A percentile compares a stretch with the other conserved stretches of the same genome.
phyloP scores from a whole-genome alignment of 2,113 vertebrate species.

The Pachypanchax playfairii region DNA sequence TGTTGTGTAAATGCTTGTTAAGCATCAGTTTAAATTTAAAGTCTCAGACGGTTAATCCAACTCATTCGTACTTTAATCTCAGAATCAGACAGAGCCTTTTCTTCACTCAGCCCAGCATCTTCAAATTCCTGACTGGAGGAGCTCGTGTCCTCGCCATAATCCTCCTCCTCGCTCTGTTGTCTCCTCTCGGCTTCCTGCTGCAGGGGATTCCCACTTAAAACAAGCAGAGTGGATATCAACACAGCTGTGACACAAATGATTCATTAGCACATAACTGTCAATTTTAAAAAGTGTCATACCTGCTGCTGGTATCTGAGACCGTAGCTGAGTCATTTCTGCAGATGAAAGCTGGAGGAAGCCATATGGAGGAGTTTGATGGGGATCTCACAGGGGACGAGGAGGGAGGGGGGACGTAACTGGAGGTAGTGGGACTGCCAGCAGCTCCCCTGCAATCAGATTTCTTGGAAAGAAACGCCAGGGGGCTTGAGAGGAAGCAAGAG shows the following conservation, averaged over 20 bases:
- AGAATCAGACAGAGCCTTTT: slow-evolving; percentile 80
- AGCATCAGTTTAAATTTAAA: too few relatives aligned
- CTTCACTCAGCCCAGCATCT: slow-evolving; percentile 67
- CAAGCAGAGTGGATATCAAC: background rate
- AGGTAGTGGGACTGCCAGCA: slow-evolving; percentile 9
- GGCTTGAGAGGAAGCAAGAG: slow-evolving; percentile 76
- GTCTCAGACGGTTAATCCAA: background rate
- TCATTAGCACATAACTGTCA: background rate
- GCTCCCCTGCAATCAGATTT: slow-evolving; percentile 37
- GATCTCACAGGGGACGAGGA: slow-evolving; percentile 14
- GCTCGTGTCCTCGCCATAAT: slow-evolving; percentile 59
- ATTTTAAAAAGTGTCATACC: slow-evolving; percentile 36
- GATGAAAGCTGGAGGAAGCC: slow-evolving; percentile 45
- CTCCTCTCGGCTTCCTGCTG: slow-evolving; percentile 41
- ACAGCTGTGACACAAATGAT: accelerated
- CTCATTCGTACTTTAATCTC: slow-evolving; percentile 79
- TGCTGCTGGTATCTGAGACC: slow-evolving; percentile 45
- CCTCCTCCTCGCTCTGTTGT: slow-evolving; percentile 58
- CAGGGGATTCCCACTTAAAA: slow-evolving; percentile 25
- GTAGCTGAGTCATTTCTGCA: slow-evolving; percentile 38
- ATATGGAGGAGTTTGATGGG: slow-evolving; percentile 30
- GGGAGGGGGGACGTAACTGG: slow-evolving; percentile 11
- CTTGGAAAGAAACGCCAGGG: slow-evolving; percentile 77
- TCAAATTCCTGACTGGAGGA: slow-evolving; percentile 70
- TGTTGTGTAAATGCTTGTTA: too few relatives aligned